Evolutionary conservation across 2,888 invertebrate species (phyloP), one percentile per base, ranked within the genome.

Genomic region (Strigamia maritima): DNA sequence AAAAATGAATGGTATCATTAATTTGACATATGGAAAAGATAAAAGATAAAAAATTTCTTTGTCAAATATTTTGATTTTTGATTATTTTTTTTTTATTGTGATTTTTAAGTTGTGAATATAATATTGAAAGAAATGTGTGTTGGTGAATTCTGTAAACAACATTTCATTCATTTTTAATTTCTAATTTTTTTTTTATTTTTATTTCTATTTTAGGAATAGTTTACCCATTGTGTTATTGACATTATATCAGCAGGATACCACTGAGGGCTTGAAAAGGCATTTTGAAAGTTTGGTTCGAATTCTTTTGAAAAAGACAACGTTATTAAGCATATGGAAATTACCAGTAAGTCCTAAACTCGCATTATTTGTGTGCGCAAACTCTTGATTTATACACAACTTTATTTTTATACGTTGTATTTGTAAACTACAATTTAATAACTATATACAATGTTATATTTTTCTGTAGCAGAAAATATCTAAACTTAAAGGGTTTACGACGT

Each of bases 151-250:
- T 31, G 31, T 35, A 35, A 6, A 2, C 35, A 35, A 2, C 35
- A 35, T 35, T 31, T 31, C 0, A 35, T 35, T 35, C 6, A 35
- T 6, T 35, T 35, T n/a, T n/a, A n/a, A n/a, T n/a, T n/a, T n/a
- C n/a, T n/a, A n/a, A n/a, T n/a, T n/a, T n/a, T n/a, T n/a, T n/a
- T n/a, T n/a, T 1, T 3, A 35, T 35, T 44, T 44, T 7, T 44
- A 44, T 44, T 8, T 44, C 14, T 44, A 14, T 75, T 78, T 65
- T 14, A 82, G 83, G 78, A 79, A 78, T 65, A 81, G 79, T 31
- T 75, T 83, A 49, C 83, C 83, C 3, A 82, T 83, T 16, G 82
- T 81, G 2, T 60, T 82, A 79, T 80, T 83, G 60, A 83, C 83
- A 0, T 80, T 83, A 16, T 82, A 82, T 79, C 82, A 83, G 74